Evolutionary conservation across 2,888 invertebrate species (phyloP), one percentile per base, ranked within the genome.

Genomic region (Morinoia aosen): DNA sequence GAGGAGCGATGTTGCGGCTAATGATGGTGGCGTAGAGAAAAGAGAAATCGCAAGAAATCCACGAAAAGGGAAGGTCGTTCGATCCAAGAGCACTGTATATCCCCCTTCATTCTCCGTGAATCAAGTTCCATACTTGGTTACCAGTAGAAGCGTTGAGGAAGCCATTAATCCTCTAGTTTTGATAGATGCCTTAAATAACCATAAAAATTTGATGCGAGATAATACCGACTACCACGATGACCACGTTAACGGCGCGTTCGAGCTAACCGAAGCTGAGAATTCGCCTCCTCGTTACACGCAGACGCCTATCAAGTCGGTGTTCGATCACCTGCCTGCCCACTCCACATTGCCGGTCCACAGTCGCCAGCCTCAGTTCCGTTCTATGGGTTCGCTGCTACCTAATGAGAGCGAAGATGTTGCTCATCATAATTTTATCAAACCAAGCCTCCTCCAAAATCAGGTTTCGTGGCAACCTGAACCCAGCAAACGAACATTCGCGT

Each of bases 211-310:
- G 33, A 39, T 93, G 33, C 19, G 58, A 33, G 48, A n/a, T 16
- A 93, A 57, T 33, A 12, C 57, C 33, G 33, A 33, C 56, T 48
- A 4, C 48, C 12, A 19, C n/a, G 93, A 39, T 33, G 57, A 57
- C n/a, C 93, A 57, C 93, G 57, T 93, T 33, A 93, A 57, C 58
- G 93, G 33, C 11, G 56, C 33, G 56, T 93, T 93, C 57, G 93
- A 93, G 19, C 11, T 33, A 33, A 93, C 58, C n/a, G 93, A 93
- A 93, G 57, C 93, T 33, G 93, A 93, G 19, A 93, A 93, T 57
- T 93, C 93, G 12, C 93, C 93, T 93, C 93, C 93, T 57, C 93
- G 93, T 33, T 93, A 93, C 33, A 93, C 93, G 48, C 93, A 93
- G 33, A 93, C 93, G 33, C 93, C 93, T 57, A 93, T 48, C 5